Base-by-base conservation (phyloP, 1,140 invertebrate species). In the Eulimnadia texana region DNA sequence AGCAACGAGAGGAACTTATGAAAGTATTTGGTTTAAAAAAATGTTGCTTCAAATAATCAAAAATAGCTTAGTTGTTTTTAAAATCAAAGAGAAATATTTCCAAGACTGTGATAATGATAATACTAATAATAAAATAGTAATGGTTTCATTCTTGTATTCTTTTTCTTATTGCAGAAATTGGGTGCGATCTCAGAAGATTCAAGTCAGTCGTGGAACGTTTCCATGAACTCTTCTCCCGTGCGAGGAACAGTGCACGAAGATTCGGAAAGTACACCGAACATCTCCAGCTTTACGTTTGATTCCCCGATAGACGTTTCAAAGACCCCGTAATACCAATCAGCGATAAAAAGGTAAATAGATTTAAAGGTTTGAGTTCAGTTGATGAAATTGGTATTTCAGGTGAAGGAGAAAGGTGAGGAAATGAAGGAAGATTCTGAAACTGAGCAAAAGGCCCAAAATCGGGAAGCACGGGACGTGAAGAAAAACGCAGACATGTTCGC, bases 1-100 rank as follows among this genome's bases (percentile, higher is more conserved):
- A 90, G 72, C 84, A 93, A 71, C 78, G 93, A 51, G 90, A 95
- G 74, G 88, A 90, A 70, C 75, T 98, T 1, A 70, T 95, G 33
- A 88, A 88, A 77, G 86, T 88, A 76, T n/a, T 56, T 64, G n/a
- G n/a, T n/a, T n/a, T n/a, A n/a, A n/a, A n/a, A n/a, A n/a, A n/a
- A n/a, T n/a, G n/a, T n/a, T n/a, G n/a, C n/a, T n/a, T n/a, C n/a
- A n/a, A n/a, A n/a, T n/a, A n/a, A n/a, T n/a, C n/a, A n/a, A n/a
- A n/a, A n/a, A n/a, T n/a, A n/a, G n/a, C n/a, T n/a, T n/a, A n/a
- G n/a, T n/a, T n/a, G n/a, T n/a, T n/a, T n/a, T n/a, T n/a, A n/a
- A n/a, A n/a, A n/a, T n/a, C n/a, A n/a, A n/a, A n/a, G n/a, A n/a
- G n/a, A n/a, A n/a, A n/a, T n/a, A n/a, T n/a, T n/a, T n/a, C n/a